Evolutionary conservation across 2,797 vertebrate genomes (phyloP), one percentile per base, ranked within the genome.

Genomic region (Sebastes paucispinis): DNA sequence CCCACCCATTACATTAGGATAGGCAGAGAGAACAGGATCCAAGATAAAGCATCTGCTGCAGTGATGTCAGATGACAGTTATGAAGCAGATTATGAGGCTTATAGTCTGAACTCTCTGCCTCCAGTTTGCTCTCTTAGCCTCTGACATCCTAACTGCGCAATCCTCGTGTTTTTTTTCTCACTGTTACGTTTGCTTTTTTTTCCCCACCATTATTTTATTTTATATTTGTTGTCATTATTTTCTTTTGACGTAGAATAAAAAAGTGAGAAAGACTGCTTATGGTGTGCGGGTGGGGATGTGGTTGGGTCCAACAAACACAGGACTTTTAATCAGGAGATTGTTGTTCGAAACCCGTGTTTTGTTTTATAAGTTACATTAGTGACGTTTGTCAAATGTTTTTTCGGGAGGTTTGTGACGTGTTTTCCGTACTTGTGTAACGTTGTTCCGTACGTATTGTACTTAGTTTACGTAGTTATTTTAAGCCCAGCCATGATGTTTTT

Each of bases 31-130:
- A 82, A 65, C 74, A 73, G 75, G 73, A 84, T 85, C 80, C 77
- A 73, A 89, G 82, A 87, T 86, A 75, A 89, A 82, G 80, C 89
- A 89, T 90, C 88, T 92, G 86, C 86, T 87, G 74, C 75, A 43
- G 76, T 91, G 91, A 93, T 91, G 84, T 91, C 89, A 92, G 84
- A 87, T 79, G 87, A 87, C 88, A 87, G 88, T 89, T 91, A 92
- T 88, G 87, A 86, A 83, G 85, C 81, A 89, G 90, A 90, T 91
- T 86, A 90, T 73, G 67, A 80, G 78, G 84, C 79, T 92, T 86
- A 86, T 52, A 52, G 73, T 77, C 78, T 81, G 63, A 88, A 89
- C 81, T 76, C 50, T 54, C 72, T 81, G 81, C 67, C 77, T 85
- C 70, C 69, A 50, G 68, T 80, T 79, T 78, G 58, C 70, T 84